These are phyloP conservation scores for Hypotaenidia philippensis DNA, from an alignment of 2,797 vertebrate genomes.

Conservation along the genomic window DNA sequence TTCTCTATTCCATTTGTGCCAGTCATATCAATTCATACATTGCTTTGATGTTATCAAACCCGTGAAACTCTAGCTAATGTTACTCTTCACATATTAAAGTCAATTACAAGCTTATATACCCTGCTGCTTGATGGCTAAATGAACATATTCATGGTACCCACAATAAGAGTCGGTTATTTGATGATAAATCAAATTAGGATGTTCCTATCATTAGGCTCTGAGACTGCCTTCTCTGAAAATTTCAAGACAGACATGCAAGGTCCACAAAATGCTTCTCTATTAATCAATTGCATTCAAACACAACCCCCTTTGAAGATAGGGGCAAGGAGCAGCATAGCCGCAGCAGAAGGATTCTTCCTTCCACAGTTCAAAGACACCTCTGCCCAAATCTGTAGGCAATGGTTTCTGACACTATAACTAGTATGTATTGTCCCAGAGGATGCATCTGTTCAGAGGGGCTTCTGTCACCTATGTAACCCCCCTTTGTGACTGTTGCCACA, in stretches of 20 bases:
- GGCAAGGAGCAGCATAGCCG: background rate
- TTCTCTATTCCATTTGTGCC: background rate
- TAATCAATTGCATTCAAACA: background rate
- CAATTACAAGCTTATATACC: background rate
- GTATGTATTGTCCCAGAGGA: background rate
- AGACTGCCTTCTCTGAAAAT: background rate
- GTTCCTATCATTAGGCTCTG: background rate
- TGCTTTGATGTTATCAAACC: constrained; percentile 13
- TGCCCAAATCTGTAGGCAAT: background rate
- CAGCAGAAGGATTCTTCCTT: background rate
- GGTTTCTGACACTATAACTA: background rate
- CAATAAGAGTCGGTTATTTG: background rate
- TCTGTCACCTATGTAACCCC: background rate
- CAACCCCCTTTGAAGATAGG: background rate
- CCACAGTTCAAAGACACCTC: background rate
- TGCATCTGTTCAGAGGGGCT: background rate
- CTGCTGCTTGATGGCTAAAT: constrained; percentile 3
- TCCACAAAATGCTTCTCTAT: constrained; percentile 19
- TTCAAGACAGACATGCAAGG: background rate
- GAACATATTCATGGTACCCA: background rate
- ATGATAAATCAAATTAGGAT: constrained; percentile 20
- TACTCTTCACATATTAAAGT: constrained; percentile 20
- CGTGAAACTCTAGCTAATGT: constrained; percentile 10
- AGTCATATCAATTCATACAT: background rate
- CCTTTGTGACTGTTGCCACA: background rate